phyloP scores from a whole-genome alignment of 2,888 invertebrate species.

The Strigamia maritima region DNA sequence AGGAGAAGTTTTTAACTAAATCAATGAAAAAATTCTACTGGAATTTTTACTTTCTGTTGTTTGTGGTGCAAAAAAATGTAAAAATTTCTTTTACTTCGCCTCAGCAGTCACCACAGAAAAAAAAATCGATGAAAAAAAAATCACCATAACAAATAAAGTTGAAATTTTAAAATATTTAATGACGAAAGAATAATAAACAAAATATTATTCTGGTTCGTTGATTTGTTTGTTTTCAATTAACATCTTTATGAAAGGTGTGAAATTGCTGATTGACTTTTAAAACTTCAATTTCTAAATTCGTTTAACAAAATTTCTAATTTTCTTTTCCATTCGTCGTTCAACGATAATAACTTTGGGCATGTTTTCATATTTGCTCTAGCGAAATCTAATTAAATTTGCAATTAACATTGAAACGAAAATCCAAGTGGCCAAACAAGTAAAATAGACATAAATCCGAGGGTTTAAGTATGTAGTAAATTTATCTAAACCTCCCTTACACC shows the following conservation, averaged over 20 bases:
- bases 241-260: background rate
- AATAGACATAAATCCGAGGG: background rate
- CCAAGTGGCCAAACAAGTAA: slow-evolving; percentile 10
- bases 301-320: background rate
- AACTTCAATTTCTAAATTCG: background rate
- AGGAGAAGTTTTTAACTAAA: no score
- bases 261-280: background rate
- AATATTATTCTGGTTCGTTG: no score
- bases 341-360: slow-evolving; percentile 10
- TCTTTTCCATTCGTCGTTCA: background rate
- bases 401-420: slow-evolving; percentile 27
- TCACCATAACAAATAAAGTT: no score
- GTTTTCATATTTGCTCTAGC: background rate
- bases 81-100: no score
- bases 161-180: no score
- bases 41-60: no score
- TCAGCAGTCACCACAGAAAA: no score
- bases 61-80: no score
- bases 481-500: background rate
- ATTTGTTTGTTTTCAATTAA: background rate
- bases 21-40: no score
- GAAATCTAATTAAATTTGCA: slow-evolving; percentile 12
- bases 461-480: slow-evolving; percentile 2
- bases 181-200: no score
- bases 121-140: no score